These are phyloP conservation scores for Leptothorax acervorum DNA, from an alignment of 2,888 invertebrate species.

Conservation along the genomic window DNA sequence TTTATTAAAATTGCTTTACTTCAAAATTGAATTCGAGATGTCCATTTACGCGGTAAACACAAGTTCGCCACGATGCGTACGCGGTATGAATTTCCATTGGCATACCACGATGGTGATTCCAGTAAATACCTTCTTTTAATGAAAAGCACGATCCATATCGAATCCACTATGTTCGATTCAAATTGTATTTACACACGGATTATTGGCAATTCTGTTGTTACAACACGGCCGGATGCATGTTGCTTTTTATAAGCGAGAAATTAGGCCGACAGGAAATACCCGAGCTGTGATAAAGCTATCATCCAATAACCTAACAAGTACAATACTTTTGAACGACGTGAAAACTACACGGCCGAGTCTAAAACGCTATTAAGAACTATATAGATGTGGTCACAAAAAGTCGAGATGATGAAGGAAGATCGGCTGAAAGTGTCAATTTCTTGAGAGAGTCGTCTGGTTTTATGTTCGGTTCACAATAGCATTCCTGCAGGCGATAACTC, in stretches of 20 bases:
- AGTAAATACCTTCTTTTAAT: constrained; percentile 61
- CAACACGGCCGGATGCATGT: constrained; percentile 21
- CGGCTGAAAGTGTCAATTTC: not conserved
- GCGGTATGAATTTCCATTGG: constrained; percentile 40
- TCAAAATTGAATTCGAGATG: constrained; percentile 51
- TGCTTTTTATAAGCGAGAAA: constrained; percentile 46
- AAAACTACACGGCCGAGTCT: not conserved
- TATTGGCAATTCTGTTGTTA: constrained; percentile 53
- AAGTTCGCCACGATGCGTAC: constrained; percentile 19
- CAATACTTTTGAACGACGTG: not conserved
- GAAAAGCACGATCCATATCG: constrained; percentile 67
- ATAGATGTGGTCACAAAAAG: too few relatives aligned
- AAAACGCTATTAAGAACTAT: not conserved
- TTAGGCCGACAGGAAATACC: constrained; percentile 35
- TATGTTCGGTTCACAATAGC: not conserved
- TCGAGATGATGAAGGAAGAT: not conserved
- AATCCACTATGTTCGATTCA: constrained; percentile 56
- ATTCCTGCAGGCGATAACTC: not conserved
- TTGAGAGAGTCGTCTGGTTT: not conserved
- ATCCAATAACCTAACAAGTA: not conserved
- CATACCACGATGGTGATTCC: constrained; percentile 30
- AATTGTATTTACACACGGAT: constrained; percentile 58
- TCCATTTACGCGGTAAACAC: constrained; percentile 34
- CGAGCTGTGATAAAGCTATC: constrained; percentile 16
- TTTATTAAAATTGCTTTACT: constrained; percentile 30